Evolutionary conservation across 2,888 invertebrate genomes (phyloP), one percentile per base, ranked within the genome.

Genomic region (Microctonus aethiopoides): DNA sequence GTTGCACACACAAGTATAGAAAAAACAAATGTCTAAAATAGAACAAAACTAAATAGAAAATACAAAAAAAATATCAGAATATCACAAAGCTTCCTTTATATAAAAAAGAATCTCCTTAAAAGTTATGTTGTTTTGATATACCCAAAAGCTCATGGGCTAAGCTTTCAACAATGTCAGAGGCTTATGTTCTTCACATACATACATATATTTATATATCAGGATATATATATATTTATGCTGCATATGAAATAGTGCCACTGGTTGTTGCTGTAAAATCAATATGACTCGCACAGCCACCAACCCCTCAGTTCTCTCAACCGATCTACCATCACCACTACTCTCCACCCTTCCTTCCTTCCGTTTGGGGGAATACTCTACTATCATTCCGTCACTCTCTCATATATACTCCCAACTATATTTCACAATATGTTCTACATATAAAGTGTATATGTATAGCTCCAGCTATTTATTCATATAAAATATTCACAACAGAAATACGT

Each of bases 241-340:
- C 71, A 73, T 79, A 78, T 79, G 79, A 81, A 81, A 82, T 78
- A 76, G 77, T 76, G 75, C 76, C 74, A 76, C 76, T 72, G 78
- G 83, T 82, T 83, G 82, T 83, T 82, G 83, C 82, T 83, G 82
- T 73, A 80, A 83, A 82, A 82, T 82, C 82, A 83, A 82, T 82
- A 82, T 83, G 76, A 78, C 77, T 74, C 74, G 26, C 54, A 26
- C 68, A 51, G 71, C 72, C 71, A 73, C 70, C 74, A 69, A 52
- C 32, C 64, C n/a, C n/a, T n/a, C 34, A 52, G 9, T 16, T 22
- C 62, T 16, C 46, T 46, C 46, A 46, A 46, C 46, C 20, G 46
- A 46, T 46, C 46, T 16, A 46, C 46, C 46, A 46, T n/a, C 7
- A 16, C 46, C 46, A 46, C 24, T 32, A 52, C n/a, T n/a, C n/a